These are phyloP conservation scores for Crotalus tigris DNA, from an alignment of 2,113 vertebrate genomes.

Conservation along the genomic window DNA sequence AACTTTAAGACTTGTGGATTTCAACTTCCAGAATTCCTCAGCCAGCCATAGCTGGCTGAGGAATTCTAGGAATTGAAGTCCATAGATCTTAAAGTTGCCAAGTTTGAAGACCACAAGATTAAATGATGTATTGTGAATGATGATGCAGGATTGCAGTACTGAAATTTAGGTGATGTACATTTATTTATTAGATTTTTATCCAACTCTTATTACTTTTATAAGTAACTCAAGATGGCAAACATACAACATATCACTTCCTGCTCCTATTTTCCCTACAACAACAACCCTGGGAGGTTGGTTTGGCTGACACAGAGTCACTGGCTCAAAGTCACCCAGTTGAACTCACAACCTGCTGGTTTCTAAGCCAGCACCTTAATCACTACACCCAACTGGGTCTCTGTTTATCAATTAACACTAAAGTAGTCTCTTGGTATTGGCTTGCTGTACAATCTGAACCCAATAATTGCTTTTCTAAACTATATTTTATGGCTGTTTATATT, in stretches of 20 bases:
- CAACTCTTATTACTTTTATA: background rate
- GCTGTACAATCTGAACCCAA: background rate
- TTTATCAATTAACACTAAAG: background rate
- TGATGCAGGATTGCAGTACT: background rate
- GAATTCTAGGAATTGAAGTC: too few species aligned
- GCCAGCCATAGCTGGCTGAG: too few species aligned
- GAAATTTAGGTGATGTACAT: background rate
- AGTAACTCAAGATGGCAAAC: background rate
- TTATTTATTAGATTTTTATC: background rate
- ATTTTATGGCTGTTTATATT: background rate
- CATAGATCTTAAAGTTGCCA: too few species aligned
- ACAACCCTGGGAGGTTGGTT: background rate
- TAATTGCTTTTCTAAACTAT: background rate
- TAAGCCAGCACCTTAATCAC: background rate
- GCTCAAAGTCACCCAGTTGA: background rate
- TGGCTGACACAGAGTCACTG: background rate
- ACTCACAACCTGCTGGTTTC: background rate
- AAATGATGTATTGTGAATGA: background rate
- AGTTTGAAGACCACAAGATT: too few species aligned
- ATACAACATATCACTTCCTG: background rate
- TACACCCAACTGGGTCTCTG: background rate
- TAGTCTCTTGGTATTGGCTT: background rate
- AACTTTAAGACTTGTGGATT: too few species aligned
- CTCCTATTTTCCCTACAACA: background rate
- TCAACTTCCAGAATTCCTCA: too few species aligned